A percentile compares a stretch with the other conserved stretches of the same genome.
These are phyloP conservation scores for Eretmochelys imbricata DNA, from an alignment of 2,113 vertebrate genomes.

Conservation along the genomic window DNA sequence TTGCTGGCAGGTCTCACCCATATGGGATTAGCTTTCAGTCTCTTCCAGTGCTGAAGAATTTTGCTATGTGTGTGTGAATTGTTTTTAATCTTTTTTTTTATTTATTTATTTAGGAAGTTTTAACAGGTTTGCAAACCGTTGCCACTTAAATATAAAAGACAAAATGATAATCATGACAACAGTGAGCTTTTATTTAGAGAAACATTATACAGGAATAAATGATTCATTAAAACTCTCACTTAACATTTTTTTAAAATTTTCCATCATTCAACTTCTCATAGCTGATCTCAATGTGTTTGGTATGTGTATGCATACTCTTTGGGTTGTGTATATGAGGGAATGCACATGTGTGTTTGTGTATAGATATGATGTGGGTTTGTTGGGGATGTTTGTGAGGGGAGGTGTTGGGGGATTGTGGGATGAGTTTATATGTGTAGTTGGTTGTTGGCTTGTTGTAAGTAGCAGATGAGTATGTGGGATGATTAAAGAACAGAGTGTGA, in stretches of 20 bases:
- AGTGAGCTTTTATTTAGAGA: neutral
- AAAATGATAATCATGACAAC: neutral
- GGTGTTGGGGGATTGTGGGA: neutral
- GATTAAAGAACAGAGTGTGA: neutral
- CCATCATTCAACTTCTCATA: accelerated
- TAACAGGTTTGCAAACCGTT: neutral
- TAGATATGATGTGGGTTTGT: neutral
- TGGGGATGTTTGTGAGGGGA: neutral
- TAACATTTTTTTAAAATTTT: accelerated
- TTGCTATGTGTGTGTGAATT: neutral
- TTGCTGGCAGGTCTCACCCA: neutral
- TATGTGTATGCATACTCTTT: neutral
- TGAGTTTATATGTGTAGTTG: neutral
- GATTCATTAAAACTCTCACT: neutral
- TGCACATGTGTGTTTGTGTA: neutral
- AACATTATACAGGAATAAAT: accelerated
- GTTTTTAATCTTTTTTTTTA: neutral
- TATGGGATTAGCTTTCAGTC: neutral
- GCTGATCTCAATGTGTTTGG: accelerated
- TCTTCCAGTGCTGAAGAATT: neutral
- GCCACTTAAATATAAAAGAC: neutral
- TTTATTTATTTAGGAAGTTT: neutral
- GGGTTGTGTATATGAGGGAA: neutral
- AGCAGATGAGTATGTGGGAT: neutral
- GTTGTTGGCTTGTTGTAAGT: neutral